Percentiles rank a stretch among this genome's conserved stretches.
Conservation (phyloP, 2,113 vertebrate genomes). For the Origma solitaria region DNA sequence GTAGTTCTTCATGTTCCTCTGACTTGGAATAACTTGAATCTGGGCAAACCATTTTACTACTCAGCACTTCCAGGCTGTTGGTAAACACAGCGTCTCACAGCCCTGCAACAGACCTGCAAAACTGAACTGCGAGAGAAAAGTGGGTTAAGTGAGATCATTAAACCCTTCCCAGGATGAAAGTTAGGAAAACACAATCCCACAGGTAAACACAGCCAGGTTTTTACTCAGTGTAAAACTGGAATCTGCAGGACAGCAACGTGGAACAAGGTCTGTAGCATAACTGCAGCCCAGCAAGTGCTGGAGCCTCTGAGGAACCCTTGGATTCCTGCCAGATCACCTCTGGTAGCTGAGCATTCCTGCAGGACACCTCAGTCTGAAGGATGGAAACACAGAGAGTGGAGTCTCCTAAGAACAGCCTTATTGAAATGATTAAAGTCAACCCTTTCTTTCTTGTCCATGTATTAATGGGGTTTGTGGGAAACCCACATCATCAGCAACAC, state of each 20-base stretch:
- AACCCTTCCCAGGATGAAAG: background rate
- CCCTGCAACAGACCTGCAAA: background rate
- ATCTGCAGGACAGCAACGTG: fast-evolving
- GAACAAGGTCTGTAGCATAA: background rate
- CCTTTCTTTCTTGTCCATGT: background rate
- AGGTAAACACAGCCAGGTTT: background rate
- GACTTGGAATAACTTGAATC: background rate
- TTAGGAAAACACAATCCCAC: background rate
- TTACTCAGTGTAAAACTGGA: fast-evolving
- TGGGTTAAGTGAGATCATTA: background rate
- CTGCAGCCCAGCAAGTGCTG: background rate
- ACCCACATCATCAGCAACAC: background rate
- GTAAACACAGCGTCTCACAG: background rate
- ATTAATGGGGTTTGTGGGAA: background rate
- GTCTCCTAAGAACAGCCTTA: background rate
- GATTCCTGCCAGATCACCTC: background rate
- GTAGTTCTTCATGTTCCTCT: background rate
- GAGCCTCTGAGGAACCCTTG: background rate
- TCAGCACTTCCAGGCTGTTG: background rate
- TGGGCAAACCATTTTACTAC: background rate
- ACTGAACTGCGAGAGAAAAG: background rate
- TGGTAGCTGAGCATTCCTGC: background rate
- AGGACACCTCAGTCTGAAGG: background rate
- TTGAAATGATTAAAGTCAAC: background rate
- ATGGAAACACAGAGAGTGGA: background rate